A percentile compares a stretch with the other conserved stretches of the same genome.
Conservation (phyloP, 2,113 vertebrate genomes). For the Bos taurus region DNA sequence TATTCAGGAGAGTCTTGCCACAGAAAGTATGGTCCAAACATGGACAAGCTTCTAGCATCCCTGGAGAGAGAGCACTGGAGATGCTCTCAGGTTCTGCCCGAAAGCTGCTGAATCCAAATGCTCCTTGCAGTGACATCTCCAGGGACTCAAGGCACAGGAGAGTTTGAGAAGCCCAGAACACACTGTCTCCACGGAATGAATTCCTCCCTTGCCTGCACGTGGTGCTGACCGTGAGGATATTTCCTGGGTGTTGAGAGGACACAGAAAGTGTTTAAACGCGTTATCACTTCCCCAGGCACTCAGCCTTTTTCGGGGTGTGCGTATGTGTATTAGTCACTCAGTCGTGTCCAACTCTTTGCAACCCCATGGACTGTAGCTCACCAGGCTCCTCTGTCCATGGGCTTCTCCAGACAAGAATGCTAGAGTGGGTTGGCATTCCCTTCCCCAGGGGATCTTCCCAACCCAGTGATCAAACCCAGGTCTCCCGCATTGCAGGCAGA, state of each 20-base stretch:
- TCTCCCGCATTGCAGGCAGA: background rate
- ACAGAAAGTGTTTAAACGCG: fast-evolving
- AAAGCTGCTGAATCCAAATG: background rate
- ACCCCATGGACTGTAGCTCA: background rate
- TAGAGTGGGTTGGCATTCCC: background rate
- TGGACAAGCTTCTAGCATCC: fast-evolving
- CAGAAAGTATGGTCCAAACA: too few relatives aligned
- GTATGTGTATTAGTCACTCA: too few relatives aligned
- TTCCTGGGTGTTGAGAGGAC: background rate
- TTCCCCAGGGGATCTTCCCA: background rate
- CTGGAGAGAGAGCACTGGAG: fast-evolving
- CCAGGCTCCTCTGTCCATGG: background rate
- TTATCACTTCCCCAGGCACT: background rate
- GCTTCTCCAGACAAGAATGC: background rate
- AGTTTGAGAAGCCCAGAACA: background rate
- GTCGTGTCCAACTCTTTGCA: fast-evolving
- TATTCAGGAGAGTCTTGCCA: background rate
- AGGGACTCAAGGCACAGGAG: too few relatives aligned
- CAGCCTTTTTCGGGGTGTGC: fast-evolving
- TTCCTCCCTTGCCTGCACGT: fast-evolving
- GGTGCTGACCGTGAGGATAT: background rate
- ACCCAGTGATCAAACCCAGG: fast-evolving
- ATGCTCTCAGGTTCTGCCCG: fast-evolving
- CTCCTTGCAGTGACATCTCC: too few relatives aligned
- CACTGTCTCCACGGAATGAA: too few relatives aligned